Conservation (phyloP, 2,797 vertebrate species). For the Pseudochromis fuscus region DNA sequence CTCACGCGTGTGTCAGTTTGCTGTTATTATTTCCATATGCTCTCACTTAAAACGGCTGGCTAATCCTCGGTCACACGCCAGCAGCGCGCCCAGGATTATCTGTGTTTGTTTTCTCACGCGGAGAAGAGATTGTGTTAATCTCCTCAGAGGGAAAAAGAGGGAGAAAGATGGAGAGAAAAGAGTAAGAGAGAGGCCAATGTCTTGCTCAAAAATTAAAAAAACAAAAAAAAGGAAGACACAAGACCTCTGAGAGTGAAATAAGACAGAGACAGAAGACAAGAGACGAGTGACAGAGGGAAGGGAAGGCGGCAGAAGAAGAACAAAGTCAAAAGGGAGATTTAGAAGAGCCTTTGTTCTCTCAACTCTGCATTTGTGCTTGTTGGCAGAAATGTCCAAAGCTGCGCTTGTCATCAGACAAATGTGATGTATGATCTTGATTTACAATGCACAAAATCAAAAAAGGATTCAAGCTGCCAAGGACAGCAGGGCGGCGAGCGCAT, state of each 20-base stretch:
- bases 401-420: constrained; percentile 72
- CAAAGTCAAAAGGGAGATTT: constrained; percentile 78
- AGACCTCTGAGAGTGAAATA: constrained; percentile 60
- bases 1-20: constrained; percentile 66
- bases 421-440: constrained; percentile 76
- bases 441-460: constrained; percentile 55
- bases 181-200: constrained; percentile 42
- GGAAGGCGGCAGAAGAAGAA: constrained; percentile 60
- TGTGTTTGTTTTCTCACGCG: constrained; percentile 85
- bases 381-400: constrained; percentile 74
- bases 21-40: constrained; percentile 80
- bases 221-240: constrained; percentile 19
- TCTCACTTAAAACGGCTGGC: constrained; percentile 81
- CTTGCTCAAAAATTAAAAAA: constrained; percentile 29
- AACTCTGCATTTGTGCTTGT: constrained; percentile 64
- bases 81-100: constrained; percentile 83
- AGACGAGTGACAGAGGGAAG: constrained; percentile 58
- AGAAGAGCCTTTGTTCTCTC: constrained; percentile 70
- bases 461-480: constrained; percentile 50
- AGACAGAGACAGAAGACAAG: constrained; percentile 51
- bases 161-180: constrained; percentile 13
- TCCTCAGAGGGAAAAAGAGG: constrained; percentile 69
- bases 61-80: constrained; percentile 84
- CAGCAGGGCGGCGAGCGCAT: constrained; percentile 38
- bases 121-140: constrained; percentile 85